Conservation (phyloP, 2,888 invertebrate species). For the Onthophagus sagittarius region DNA sequence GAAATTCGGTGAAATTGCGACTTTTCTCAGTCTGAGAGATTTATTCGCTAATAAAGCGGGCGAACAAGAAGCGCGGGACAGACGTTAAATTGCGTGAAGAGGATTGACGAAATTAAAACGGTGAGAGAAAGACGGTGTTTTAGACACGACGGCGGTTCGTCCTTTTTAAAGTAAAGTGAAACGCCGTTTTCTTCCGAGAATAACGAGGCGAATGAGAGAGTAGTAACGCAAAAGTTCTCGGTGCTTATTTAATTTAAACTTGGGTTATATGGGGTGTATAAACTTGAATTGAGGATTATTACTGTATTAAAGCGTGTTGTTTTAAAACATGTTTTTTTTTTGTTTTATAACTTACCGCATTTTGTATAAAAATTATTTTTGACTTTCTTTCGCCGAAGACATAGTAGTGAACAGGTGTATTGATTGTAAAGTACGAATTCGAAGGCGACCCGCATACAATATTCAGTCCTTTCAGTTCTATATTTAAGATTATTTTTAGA, state of each 20-base stretch:
- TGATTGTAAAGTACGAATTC: not conserved
- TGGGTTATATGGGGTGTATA: no score
- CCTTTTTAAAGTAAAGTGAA: not conserved
- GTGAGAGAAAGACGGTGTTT: not conserved
- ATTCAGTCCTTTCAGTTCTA: not conserved
- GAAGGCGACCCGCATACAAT: not conserved
- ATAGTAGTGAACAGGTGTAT: not conserved
- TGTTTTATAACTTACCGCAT: no score
- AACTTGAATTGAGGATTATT: no score
- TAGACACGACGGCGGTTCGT: not conserved
- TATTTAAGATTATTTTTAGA: not conserved
- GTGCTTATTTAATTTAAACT: no score
- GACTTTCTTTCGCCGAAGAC: not conserved
- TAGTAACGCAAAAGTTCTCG: no score
- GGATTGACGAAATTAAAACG: constrained; percentile 45
- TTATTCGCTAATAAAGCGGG: not conserved
- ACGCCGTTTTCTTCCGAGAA: not conserved
- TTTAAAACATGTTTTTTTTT: no score
- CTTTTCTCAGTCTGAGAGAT: not conserved
- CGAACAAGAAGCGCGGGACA: not conserved
- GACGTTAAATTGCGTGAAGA: constrained; percentile 41
- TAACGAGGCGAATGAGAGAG: not conserved
- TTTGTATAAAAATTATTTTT: no score
- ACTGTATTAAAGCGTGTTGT: no score
- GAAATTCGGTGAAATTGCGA: not conserved